phyloP scores from a whole-genome alignment of 2,113 vertebrate species.

The Arizona elegans region DNA sequence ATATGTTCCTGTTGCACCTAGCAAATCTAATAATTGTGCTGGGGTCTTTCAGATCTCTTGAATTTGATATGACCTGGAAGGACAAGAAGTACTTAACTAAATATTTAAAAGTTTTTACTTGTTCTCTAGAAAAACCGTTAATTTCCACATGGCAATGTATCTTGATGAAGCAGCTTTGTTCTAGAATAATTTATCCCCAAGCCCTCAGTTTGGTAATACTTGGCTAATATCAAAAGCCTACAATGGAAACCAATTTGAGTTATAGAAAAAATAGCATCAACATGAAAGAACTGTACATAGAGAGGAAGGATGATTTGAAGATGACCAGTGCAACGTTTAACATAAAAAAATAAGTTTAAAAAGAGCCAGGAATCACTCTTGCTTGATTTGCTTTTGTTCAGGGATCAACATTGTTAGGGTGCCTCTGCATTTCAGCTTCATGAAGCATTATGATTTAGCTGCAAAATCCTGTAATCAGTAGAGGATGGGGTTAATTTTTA shows the following conservation, averaged over 20 bases:
- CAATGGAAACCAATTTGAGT: background rate
- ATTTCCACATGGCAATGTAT: too few relatives aligned
- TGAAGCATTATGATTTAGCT: background rate
- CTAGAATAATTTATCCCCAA: background rate
- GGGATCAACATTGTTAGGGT: background rate
- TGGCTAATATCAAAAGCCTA: background rate
- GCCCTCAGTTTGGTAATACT: background rate
- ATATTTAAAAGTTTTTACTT: background rate
- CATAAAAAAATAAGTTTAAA: background rate
- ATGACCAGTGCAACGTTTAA: background rate
- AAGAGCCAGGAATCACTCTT: background rate
- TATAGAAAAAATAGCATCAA: background rate
- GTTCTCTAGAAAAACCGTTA: background rate
- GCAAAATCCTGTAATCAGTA: background rate
- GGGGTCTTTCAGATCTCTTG: background rate
- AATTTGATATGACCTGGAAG: background rate
- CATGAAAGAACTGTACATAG: background rate
- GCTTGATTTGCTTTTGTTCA: background rate
- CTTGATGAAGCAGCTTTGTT: background rate
- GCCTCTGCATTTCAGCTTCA: background rate
- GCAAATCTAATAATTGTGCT: background rate
- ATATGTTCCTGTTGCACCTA: background rate
- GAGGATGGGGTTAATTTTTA: background rate
- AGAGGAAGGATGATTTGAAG: background rate
- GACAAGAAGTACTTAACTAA: background rate